Evolutionary conservation across 2,888 invertebrate species (phyloP).

Genomic region (Nebria brevicollis): DNA sequence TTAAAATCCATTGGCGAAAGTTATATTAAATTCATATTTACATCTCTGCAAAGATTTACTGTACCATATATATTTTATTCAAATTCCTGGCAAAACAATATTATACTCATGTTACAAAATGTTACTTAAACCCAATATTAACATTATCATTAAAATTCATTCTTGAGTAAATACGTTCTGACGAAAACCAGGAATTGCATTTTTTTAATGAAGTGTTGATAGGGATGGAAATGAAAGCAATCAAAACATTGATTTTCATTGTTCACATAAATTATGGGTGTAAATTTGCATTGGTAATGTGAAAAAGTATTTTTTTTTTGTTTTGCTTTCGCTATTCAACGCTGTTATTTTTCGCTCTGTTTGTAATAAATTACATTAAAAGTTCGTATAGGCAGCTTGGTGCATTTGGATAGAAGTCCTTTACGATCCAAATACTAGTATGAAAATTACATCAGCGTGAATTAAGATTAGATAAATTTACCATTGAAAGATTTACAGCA

Average conservation of each 20-base stretch:
- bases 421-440: not conserved
- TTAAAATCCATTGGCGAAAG: too few species aligned
- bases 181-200: not conserved
- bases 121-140: too few species aligned
- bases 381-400: not conserved
- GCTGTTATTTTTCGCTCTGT: slow-evolving; percentile 43
- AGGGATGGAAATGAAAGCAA: not conserved
- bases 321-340: slow-evolving; percentile 33
- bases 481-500: not conserved
- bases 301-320: slow-evolving; percentile 23
- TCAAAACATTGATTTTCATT: slow-evolving; percentile 38
- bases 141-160: too few species aligned
- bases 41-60: too few species aligned
- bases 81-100: too few species aligned
- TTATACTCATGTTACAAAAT: too few species aligned
- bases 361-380: slow-evolving; percentile 42
- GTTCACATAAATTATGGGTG: slow-evolving; percentile 11
- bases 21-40: too few species aligned
- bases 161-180: too few species aligned
- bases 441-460: not conserved
- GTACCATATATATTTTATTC: too few species aligned
- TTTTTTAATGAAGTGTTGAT: not conserved
- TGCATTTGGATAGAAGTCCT: not conserved
- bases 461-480: not conserved
- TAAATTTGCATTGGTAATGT: slow-evolving; percentile 33